Base-by-base conservation (phyloP, 1,140 invertebrate species). In the Drosophila simulans region DNA sequence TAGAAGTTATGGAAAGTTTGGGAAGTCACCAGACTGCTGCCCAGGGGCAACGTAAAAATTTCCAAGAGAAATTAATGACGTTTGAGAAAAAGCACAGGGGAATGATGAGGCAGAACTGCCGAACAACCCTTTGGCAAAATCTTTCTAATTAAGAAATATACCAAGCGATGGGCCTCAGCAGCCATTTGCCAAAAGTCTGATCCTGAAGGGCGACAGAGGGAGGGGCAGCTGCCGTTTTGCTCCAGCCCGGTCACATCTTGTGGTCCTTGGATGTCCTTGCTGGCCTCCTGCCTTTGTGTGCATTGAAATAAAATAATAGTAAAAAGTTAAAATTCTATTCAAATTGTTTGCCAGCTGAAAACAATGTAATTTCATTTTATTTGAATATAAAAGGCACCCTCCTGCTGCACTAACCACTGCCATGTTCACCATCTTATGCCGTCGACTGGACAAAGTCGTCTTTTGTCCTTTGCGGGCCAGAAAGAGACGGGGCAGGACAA, bases 281-380 rank as follows among this genome's bases (percentile, higher is more conserved):
- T 48, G 49, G 65, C 66, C 55, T 53, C 51, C 75, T 62, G 74
- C 70, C 71, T 70, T 83, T 89, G 84, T 89, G 63, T 84, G 77
- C 84, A 77, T 89, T 90, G 62, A 89, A 89, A 89, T 89, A 89
- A 90, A 90, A 90, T 90, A 90, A 90, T 86, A 91, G 82, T 91
- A 91, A 90, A 90, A 91, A 90, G 88, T 91, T 91, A 90, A 90
- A 90, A 90, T 90, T 91, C 88, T 90, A 90, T 91, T 91, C 88
- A 90, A 90, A 90, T 90, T 90, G 88, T 90, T 90, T 91, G 86
- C 88, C 82, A 88, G 88, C 82, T 90, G 88, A 88, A 89, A 91
- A 90, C 86, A 90, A 90, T 88, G 88, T 90, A 90, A 90, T 90
- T 90, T 90, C 80, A 90, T 90, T 90, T 83, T 90, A 90, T 90